Evolutionary conservation across 2,888 invertebrate genomes (phyloP), one percentile per base, ranked within the genome.

Genomic region (Campoplex capitator): DNA sequence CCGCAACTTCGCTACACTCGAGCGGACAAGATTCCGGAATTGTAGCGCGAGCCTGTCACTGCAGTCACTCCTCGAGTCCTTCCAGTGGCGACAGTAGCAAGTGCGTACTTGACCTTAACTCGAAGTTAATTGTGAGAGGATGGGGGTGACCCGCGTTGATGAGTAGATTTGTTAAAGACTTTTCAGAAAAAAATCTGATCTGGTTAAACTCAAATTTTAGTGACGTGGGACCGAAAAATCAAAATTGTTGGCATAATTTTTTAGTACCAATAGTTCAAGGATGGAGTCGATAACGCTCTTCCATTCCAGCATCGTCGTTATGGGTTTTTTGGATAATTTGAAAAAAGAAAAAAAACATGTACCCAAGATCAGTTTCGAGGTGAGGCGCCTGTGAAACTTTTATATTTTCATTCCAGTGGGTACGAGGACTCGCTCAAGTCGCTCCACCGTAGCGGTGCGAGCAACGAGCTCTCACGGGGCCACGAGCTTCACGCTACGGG

Each of bases 11-110:
- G 89, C 95, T 97, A 91, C 97, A 97, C 95, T 97, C 97, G 90
- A 97, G 97, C 92, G 97, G 97, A 23, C 97, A 97, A 93, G 97
- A 97, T 95, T 97, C 97, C 73, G 97, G 97, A 82, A 97, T 97
- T 89, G 97, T 95, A 90, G 91, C 93, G 84, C 92, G 96, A 83
- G 94, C 95, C 85, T 97, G 97, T 92, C 96, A 96, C 11, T 97
- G 97, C 92, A 96, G 96, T 35, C 96, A 96, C 90, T 96, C 96
- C 91, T 96, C 96, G 83, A 95, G 95, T 65, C 96, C 96, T 89
- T 96, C 96, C 18, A 96, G 96, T 3, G 97, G 96, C 89, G 97
- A 96, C 90, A 97, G 97, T 93, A 97, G 96, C 95, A 96, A 97
- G 97, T 97, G 93, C 95, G 95, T 94, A 89, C 82, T 80, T 73